Conservation (phyloP, 2,797 vertebrate genomes). For the Acrossocheilus fasciatus region DNA sequence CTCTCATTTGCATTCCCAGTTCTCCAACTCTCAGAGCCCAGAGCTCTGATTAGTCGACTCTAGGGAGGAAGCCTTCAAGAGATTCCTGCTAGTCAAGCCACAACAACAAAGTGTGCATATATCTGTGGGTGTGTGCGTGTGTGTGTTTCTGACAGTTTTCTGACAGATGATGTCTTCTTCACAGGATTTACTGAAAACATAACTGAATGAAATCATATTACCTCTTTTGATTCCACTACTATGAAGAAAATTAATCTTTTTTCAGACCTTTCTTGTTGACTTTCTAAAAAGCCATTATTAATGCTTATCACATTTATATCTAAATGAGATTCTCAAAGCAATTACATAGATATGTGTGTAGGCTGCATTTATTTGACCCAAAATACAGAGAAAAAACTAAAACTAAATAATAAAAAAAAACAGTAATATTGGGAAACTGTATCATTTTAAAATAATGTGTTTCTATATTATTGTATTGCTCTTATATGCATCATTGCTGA, state of each 20-base stretch:
- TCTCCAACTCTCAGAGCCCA: constrained; percentile 41
- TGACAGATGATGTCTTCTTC: constrained; percentile 41
- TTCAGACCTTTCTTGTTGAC: not conserved
- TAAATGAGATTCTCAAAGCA: not conserved
- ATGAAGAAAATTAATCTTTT: not conserved
- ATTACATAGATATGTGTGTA: not conserved
- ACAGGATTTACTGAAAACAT: not conserved
- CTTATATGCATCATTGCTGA: not conserved
- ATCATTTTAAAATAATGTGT: not conserved
- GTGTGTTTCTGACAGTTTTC: not conserved
- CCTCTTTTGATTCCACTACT: not conserved
- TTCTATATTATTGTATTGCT: not conserved
- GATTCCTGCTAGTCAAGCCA: constrained; percentile 45
- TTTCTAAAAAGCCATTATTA: not conserved
- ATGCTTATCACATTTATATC: not conserved
- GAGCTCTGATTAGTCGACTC: constrained; percentile 37
- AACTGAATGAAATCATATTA: not conserved
- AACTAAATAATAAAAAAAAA: not conserved
- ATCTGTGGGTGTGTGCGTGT: not conserved
- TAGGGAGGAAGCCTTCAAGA: constrained; percentile 52
- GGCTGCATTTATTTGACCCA: not conserved
- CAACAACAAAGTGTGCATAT: constrained; percentile 18
- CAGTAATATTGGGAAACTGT: not conserved
- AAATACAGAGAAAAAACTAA: too few relatives aligned
- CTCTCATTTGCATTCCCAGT: constrained; percentile 49